Base-by-base conservation (phyloP, 2,797 vertebrate genomes). In the Austrolebias charrua region DNA sequence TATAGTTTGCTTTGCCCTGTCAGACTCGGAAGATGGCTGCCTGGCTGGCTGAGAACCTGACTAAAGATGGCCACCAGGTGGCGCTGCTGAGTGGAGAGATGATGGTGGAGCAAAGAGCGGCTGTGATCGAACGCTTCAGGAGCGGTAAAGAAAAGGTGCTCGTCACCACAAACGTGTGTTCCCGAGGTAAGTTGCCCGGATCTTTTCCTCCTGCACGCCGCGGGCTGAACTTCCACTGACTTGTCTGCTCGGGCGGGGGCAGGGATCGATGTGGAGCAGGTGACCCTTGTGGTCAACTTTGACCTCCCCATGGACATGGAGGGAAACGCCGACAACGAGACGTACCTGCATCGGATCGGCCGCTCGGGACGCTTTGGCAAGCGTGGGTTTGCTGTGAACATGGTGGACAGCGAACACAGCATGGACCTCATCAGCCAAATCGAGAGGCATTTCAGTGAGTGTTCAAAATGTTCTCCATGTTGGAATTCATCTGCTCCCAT, bases 251-350 rank as follows among this genome's bases (percentile, higher is more conserved):
- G 0, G 51, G 29, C 35, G 52, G 54, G 45, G 35, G 0, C 84
- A 98, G 96, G 96, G 48, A 98, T 98, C 0, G 96, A 98, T 11
- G 95, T 98, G 3, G 96, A 96, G 71, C 96, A 99, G 60, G 95
- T 99, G 8, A 96, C 97, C 0, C 94, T 98, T 0, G 96, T 98
- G 59, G 95, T 98, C 63, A 99, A 98, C 86, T 98, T 98, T 58
- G 97, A 98, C 85, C 95, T 98, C 3, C 97, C 96, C 0, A 91
- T 97, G 89, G 94, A 96, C 78, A 88, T 93, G 80, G 93, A 94
- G 0, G 93, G 95, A 0, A 95, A 95, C 0, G 94, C 97, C 0
- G 96, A 98, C 78, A 95, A 96, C 0, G 95, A 99, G 82, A 98
- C 95, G 0, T 98, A 98, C 60, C 93, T 98, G 31, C 96, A 98